phyloP scores from a whole-genome alignment of 2,113 vertebrate species.

The Pterocles burchelli region DNA sequence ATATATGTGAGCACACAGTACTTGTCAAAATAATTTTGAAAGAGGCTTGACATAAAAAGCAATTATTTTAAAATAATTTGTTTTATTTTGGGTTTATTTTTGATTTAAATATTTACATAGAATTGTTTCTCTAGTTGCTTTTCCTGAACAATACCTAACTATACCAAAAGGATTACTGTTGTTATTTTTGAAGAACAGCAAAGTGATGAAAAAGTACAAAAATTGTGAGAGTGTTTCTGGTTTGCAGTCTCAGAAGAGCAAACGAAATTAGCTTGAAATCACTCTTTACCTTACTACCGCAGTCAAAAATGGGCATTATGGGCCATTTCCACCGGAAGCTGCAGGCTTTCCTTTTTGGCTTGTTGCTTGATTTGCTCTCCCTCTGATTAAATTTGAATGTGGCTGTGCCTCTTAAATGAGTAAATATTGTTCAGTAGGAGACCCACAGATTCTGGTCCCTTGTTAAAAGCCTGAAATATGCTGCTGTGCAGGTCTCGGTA shows the following conservation, averaged over 20 bases:
- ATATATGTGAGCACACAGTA: neutral
- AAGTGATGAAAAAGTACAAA: neutral
- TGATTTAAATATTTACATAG: neutral
- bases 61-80: neutral
- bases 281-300: neutral
- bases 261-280: constrained; percentile 1
- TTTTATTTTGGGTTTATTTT: neutral
- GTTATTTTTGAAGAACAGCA: neutral
- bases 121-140: neutral
- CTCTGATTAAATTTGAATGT: neutral
- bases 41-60: neutral
- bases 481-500: neutral
- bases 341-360: neutral
- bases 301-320: neutral
- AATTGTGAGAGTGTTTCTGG: neutral
- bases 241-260: neutral
- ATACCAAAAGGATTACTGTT: neutral
- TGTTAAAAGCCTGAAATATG: neutral
- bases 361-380: neutral
- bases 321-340: neutral
- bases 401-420: neutral
- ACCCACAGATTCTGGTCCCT: too few species aligned
- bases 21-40: neutral
- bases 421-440: neutral
- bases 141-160: neutral